phyloP scores from a whole-genome alignment of 2,888 invertebrate genomes.

The Spialia ferax region DNA sequence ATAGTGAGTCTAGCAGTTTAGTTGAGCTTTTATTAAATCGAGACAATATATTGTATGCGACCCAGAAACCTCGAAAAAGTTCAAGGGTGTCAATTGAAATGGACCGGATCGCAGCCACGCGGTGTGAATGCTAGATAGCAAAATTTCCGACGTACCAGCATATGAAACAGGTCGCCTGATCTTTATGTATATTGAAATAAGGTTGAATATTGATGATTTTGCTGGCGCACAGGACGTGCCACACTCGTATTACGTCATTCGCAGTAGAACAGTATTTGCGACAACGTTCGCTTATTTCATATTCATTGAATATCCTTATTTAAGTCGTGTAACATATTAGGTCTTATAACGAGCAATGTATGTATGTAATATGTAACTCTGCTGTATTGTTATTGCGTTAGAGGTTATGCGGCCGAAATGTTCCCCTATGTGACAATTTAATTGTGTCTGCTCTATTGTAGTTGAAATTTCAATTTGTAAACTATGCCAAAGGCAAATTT shows the following conservation, averaged over 20 bases:
- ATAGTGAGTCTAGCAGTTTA: conserved; percentile 23
- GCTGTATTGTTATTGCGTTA: neutral
- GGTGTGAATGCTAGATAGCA: neutral
- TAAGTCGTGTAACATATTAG: neutral
- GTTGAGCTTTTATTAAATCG: conserved; percentile 34
- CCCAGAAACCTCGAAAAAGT: conserved; percentile 35
- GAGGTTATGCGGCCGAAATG: neutral
- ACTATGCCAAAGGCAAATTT: conserved; percentile 17
- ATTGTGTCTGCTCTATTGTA: conserved; percentile 24
- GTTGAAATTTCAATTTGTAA: conserved; percentile 1
- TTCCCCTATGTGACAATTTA: conserved; percentile 8
- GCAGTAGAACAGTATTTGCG: neutral
- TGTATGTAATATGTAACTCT: neutral
- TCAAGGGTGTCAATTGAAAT: conserved; percentile 37
- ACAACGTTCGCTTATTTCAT: neutral
- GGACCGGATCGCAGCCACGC: conserved; percentile 11
- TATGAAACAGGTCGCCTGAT: neutral
- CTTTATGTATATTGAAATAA: neutral
- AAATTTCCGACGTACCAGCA: neutral
- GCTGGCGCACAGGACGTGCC: neutral
- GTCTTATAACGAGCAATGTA: conserved; percentile 9
- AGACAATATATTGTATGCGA: conserved; percentile 27
- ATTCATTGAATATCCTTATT: conserved; percentile 5
- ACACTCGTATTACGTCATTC: neutral
- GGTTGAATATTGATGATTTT: neutral